Evolutionary conservation across 2,113 vertebrate genomes (phyloP).

Genomic region (Thalassarche chlororhynchos): DNA sequence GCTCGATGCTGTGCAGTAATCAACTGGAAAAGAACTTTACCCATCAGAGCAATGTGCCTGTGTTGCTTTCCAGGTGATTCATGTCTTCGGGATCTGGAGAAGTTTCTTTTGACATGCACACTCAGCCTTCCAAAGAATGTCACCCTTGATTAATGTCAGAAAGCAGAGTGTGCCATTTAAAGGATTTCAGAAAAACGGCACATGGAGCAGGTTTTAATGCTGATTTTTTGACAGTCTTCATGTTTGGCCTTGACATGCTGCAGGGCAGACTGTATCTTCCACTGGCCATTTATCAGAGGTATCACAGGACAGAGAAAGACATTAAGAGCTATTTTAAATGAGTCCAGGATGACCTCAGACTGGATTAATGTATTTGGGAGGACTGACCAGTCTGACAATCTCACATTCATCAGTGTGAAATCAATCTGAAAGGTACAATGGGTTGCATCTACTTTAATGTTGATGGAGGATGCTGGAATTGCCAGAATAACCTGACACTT

Average conservation of each 20-base stretch:
- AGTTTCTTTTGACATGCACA: background rate
- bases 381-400: conserved; percentile 19
- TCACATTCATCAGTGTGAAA: conserved; percentile 33
- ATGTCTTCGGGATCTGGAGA: background rate
- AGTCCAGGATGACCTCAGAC: conserved; percentile 39
- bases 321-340: conserved; percentile 46
- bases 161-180: background rate
- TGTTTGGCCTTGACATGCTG: conserved; percentile 33
- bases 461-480: background rate
- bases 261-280: background rate
- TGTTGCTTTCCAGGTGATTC: background rate
- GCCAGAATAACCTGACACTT: background rate
- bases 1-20: background rate
- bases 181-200: background rate
- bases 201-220: background rate
- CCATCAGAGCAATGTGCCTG: background rate
- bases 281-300: conserved; percentile 29
- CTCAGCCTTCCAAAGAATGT: background rate
- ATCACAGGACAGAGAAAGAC: conserved; percentile 7
- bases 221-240: conserved; percentile 52
- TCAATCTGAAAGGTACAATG: conserved; percentile 29
- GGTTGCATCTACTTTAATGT: background rate
- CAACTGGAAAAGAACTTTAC: background rate
- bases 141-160: conserved; percentile 48
- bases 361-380: conserved; percentile 47